Percentiles rank a stretch among this genome's conserved stretches.
phyloP scores from a whole-genome alignment of 2,797 vertebrate genomes.

The Parotocinclus haroldoi region DNA sequence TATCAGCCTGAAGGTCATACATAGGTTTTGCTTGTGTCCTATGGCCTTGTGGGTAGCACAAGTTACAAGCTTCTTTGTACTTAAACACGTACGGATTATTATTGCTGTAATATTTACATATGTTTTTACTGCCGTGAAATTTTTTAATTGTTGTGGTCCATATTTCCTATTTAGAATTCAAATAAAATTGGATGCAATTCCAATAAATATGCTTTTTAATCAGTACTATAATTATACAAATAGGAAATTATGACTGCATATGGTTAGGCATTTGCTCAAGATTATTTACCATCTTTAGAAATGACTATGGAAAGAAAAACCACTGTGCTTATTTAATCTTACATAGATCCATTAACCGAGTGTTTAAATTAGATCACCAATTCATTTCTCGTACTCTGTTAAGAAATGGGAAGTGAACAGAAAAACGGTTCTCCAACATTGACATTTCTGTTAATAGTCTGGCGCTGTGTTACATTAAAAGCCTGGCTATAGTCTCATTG shows the following conservation, averaged over 20 bases:
- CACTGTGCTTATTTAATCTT: conserved; percentile 1
- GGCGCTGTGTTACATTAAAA: conserved; percentile 38
- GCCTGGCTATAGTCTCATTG: conserved; percentile 43
- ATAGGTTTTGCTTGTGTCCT: conserved; percentile 29
- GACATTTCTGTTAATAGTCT: conserved; percentile 32
- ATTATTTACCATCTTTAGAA: background rate
- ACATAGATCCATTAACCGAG: conserved; percentile 5
- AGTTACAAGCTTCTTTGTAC: background rate
- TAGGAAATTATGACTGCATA: background rate
- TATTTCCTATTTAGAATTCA: too few relatives aligned
- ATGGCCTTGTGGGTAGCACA: background rate
- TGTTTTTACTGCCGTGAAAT: background rate
- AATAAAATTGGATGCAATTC: too few relatives aligned
- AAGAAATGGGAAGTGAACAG: conserved; percentile 17
- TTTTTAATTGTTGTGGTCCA: background rate
- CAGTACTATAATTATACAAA: background rate
- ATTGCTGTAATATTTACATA: background rate
- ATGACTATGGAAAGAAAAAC: background rate
- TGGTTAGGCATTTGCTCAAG: background rate
- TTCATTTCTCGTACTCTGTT: background rate
- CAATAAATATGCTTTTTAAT: too few relatives aligned
- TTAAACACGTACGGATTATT: background rate
- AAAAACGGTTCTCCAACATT: conserved; percentile 8
- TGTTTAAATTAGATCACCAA: conserved; percentile 4
- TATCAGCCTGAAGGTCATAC: conserved; percentile 31